Percentiles rank a stretch among this genome's conserved stretches.
phyloP scores from a whole-genome alignment of 2,888 invertebrate genomes.

The Parascotia fuliginaria region DNA sequence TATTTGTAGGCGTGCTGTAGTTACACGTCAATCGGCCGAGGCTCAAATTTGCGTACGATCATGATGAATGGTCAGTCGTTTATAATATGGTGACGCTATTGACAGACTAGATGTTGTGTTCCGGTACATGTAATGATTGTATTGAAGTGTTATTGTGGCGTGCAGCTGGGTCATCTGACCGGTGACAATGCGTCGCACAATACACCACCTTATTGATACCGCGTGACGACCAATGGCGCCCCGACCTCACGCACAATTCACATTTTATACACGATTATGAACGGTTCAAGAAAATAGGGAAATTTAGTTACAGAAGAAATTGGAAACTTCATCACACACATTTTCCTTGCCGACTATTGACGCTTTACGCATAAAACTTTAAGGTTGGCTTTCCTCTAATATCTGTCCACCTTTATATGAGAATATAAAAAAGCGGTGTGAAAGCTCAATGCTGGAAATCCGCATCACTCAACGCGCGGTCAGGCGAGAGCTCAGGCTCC shows the following conservation, averaged over 20 bases:
- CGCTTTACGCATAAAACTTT: too few relatives aligned
- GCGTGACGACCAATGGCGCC: constrained; percentile 39
- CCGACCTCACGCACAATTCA: constrained; percentile 24
- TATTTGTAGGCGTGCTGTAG: constrained; percentile 22
- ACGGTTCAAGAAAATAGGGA: too few relatives aligned
- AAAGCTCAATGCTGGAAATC: too few relatives aligned
- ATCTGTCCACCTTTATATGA: too few relatives aligned
- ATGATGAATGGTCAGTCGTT: constrained; percentile 16
- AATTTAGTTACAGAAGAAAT: too few relatives aligned
- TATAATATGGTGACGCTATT: constrained; percentile 30
- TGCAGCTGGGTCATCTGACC: constrained; percentile 69
- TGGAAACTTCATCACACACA: too few relatives aligned
- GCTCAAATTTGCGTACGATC: constrained; percentile 20
- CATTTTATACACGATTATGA: constrained; percentile 4
- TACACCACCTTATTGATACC: constrained; percentile 61
- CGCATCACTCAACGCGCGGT: too few relatives aligned
- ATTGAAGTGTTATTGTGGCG: constrained; percentile 59
- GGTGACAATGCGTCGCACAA: constrained; percentile 64
- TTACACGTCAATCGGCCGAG: constrained; percentile 21
- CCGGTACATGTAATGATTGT: constrained; percentile 54
- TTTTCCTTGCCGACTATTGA: too few relatives aligned
- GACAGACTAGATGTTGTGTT: constrained; percentile 35
- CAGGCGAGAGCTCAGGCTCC: too few relatives aligned
- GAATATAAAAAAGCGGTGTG: too few relatives aligned
- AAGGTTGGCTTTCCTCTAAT: too few relatives aligned